Base-by-base conservation (phyloP, 2,797 vertebrate genomes). In the Anguilla obscura region DNA sequence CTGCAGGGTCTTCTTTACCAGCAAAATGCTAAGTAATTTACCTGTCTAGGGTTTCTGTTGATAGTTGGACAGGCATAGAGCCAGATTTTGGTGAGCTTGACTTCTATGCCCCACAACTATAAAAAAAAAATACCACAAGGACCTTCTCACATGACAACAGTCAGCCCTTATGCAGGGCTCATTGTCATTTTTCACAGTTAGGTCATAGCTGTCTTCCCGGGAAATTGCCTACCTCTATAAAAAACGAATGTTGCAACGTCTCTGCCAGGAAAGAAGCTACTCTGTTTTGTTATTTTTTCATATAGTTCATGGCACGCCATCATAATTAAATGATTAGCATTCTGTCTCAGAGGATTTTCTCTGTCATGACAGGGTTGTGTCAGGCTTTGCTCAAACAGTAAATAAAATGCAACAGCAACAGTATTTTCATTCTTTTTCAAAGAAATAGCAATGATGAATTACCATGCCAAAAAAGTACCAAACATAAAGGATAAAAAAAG, bases 251-350 rank as follows among this genome's bases (percentile, higher is more conserved):
- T 89, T 86, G 85, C 83, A 87, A 74, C 89, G 90, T 91, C 85
- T 85, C 66, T 94, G 93, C 91, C 93, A 93, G 92, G 90, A 94
- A 94, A 93, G 90, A 92, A 90, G 88, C 86, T 86, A 89, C 85
- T 87, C 4, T 71, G 89, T 87, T 90, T 91, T 92, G 92, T 91
- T 87, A 90, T 91, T 90, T 86, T 87, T 58, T 91, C 56, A 0
- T 2, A 82, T 85, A 16, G 7, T 92, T 91, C 90, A 90, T 88
- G 89, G 33, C 93, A 93, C 93, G 87, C 88, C 92, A 88, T 90
- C 90, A 90, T 92, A 95, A 95, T 96, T 95, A 95, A 94, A 94
- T 91, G 89, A 94, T 94, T 93, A 94, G 92, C 85, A 94, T 85
- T n/a, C 80, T 87, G 92, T 91, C 92, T 94, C 92, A 88, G n/a